Evolutionary conservation across 2,888 invertebrate genomes (phyloP).

Genomic region (Sarcophaga variegata): DNA sequence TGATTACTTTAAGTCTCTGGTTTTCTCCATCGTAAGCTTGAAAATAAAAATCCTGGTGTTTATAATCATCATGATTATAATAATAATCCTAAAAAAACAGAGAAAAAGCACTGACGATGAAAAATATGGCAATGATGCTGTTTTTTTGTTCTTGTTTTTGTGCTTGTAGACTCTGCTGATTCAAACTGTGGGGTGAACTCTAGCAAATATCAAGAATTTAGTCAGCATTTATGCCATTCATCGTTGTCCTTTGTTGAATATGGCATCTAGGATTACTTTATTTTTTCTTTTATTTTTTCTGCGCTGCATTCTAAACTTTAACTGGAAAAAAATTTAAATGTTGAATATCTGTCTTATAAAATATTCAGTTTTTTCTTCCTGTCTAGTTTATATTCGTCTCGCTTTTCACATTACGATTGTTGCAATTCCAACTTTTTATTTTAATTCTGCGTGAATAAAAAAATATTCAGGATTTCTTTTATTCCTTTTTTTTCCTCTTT

Average conservation of each 20-base stretch:
- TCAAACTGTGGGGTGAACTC: slow-evolving; percentile 42
- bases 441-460: slow-evolving; percentile 19
- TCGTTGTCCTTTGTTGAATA: slow-evolving; percentile 3
- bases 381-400: neutral
- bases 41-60: too few species aligned
- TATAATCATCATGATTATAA: too few species aligned
- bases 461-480: neutral
- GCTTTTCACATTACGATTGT: neutral
- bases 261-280: neutral
- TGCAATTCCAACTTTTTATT: neutral
- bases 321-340: neutral
- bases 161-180: neutral
- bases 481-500: neutral
- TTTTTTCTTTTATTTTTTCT: neutral
- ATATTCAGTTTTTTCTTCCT: neutral
- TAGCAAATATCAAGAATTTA: slow-evolving; percentile 24
- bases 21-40: too few species aligned
- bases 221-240: slow-evolving; percentile 7
- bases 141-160: neutral
- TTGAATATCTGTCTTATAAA: neutral
- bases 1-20: too few species aligned
- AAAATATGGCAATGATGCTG: too few species aligned
- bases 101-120: too few species aligned
- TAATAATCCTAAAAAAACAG: too few species aligned
- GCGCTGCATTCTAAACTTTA: slow-evolving; percentile 22